These are phyloP conservation scores for Alectura lathami DNA, from an alignment of 2,113 vertebrate genomes.

Conservation along the genomic window DNA sequence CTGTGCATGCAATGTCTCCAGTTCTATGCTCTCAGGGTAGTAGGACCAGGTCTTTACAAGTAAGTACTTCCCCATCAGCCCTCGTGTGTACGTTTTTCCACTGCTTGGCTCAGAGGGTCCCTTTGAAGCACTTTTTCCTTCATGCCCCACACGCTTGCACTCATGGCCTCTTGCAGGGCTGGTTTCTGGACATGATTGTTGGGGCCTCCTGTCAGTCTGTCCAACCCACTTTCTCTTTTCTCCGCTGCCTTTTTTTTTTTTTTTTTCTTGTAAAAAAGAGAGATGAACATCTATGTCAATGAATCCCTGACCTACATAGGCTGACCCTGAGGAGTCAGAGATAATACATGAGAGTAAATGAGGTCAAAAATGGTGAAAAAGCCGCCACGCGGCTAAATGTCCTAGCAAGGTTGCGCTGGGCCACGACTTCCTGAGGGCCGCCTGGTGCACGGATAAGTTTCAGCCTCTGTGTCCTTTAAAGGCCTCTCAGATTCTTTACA, in stretches of 20 bases:
- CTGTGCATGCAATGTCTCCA: fast-evolving
- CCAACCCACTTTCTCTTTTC: conserved; percentile 51
- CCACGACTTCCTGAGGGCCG: background rate
- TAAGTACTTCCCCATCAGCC: background rate
- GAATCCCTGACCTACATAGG: conserved; percentile 71
- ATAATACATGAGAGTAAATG: conserved; percentile 66
- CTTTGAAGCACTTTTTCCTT: background rate
- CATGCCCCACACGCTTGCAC: fast-evolving
- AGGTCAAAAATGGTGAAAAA: conserved; percentile 49
- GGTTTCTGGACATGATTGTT: background rate
- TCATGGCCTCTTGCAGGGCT: background rate
- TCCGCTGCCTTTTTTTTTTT: background rate
- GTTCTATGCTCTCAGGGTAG: background rate
- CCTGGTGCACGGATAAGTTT: fast-evolving
- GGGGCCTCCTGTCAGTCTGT: conserved; percentile 13
- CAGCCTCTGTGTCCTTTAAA: background rate
- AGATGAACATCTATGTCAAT: conserved; percentile 63
- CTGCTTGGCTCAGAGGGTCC: background rate
- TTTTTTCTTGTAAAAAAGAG: conserved; percentile 12
- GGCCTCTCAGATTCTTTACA: background rate
- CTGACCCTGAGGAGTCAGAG: conserved; percentile 66
- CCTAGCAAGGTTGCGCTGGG: background rate
- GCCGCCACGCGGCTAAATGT: background rate
- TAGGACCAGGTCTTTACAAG: background rate
- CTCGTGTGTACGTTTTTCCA: fast-evolving